These are phyloP conservation scores for Melanostigma gelatinosum DNA, from an alignment of 2,113 vertebrate genomes.

Conservation along the genomic window DNA sequence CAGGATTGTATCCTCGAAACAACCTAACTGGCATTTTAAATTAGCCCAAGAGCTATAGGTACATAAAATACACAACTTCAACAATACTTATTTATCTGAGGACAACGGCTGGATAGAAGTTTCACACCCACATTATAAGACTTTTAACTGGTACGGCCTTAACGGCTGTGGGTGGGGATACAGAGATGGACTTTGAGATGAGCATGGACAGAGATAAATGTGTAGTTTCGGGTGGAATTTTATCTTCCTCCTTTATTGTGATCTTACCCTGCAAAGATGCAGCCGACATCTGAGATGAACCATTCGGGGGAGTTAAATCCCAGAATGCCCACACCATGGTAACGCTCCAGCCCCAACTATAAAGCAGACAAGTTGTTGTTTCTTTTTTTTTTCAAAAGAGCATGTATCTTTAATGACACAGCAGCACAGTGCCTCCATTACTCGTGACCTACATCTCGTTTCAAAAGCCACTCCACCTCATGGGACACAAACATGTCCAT, in stretches of 20 bases:
- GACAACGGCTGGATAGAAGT: neutral
- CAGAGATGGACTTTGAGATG: neutral
- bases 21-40: neutral
- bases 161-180: neutral
- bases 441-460: slow-evolving; percentile 56
- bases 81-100: neutral
- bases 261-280: slow-evolving; percentile 86
- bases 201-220: too few species aligned
- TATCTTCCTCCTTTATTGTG: neutral
- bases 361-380: slow-evolving; percentile 2
- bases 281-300: slow-evolving; percentile 84
- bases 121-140: neutral
- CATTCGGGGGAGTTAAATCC: slow-evolving; percentile 86
- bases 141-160: neutral
- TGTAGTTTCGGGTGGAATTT: too few species aligned
- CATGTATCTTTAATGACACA: slow-evolving; percentile 43
- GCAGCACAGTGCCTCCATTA: neutral
- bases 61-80: neutral
- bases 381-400: neutral
- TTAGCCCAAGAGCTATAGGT: neutral
- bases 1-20: neutral
- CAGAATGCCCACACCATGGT: slow-evolving; percentile 84
- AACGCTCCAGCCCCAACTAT: slow-evolving; percentile 86
- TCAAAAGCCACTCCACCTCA: slow-evolving; percentile 2
- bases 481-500: slow-evolving; percentile 9